These are phyloP conservation scores for Syritta pipiens DNA, from an alignment of 2,888 invertebrate genomes.

Conservation along the genomic window DNA sequence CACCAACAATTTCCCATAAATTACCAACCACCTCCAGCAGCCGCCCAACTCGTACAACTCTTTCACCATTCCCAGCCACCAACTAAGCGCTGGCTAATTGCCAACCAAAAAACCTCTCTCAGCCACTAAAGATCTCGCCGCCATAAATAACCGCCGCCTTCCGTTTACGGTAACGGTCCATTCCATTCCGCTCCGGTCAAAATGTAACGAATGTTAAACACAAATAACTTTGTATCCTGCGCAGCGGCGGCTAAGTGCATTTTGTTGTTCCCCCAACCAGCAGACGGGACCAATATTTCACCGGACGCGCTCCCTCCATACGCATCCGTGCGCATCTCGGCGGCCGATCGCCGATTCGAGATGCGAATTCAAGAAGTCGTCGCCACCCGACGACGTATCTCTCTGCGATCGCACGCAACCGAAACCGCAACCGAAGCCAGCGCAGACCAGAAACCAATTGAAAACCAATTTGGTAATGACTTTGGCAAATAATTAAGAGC, in stretches of 20 bases:
- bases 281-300: constrained; percentile 68
- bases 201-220: constrained; percentile 63
- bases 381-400: constrained; percentile 16
- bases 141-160: constrained; percentile 67
- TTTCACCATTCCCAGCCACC: constrained; percentile 17
- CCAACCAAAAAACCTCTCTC: constrained; percentile 58
- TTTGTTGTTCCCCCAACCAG: constrained; percentile 53
- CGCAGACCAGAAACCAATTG: constrained; percentile 50
- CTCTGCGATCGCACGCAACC: constrained; percentile 59
- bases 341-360: not conserved
- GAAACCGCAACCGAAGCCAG: constrained; percentile 53
- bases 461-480: constrained; percentile 69
- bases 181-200: constrained; percentile 30
- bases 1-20: no score
- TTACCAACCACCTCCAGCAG: not conserved
- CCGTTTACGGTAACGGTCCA: constrained; percentile 66
- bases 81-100: constrained; percentile 63
- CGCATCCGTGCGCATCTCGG: constrained; percentile 38
- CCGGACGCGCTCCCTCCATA: constrained; percentile 40
- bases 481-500: constrained; percentile 69
- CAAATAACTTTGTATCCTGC: constrained; percentile 64
- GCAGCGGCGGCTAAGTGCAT: constrained; percentile 67
- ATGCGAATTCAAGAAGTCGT: constrained; percentile 39
- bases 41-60: constrained; percentile 19
- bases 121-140: constrained; percentile 57